phyloP scores from a whole-genome alignment of 2,888 invertebrate species.

The Watsonalla binaria region DNA sequence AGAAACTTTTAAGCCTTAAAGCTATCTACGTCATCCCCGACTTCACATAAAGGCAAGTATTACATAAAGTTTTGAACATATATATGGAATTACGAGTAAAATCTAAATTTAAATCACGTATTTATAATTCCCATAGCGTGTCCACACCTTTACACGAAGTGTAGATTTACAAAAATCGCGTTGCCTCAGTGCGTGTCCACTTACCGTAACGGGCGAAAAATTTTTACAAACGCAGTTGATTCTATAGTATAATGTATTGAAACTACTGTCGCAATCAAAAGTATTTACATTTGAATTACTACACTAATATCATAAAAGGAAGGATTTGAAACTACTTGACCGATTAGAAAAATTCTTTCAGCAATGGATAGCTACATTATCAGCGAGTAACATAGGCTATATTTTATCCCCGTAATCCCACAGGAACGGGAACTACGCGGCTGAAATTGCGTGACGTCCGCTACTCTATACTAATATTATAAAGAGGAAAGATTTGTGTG shows the following conservation, averaged over 20 bases:
- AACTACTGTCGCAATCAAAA: constrained; percentile 16
- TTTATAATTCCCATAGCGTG: constrained; percentile 20
- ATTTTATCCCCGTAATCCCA: too few relatives aligned
- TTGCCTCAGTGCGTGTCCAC: constrained; percentile 54
- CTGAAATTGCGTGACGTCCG: too few relatives aligned
- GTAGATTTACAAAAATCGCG: constrained; percentile 62
- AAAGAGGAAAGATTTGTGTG: too few relatives aligned
- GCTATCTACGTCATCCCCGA: too few relatives aligned
- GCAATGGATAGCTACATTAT: too few relatives aligned
- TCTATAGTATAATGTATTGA: constrained; percentile 25
- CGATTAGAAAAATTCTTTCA: too few relatives aligned
- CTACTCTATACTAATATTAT: too few relatives aligned
- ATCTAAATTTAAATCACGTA: background rate
- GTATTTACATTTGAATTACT: background rate
- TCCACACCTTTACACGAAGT: constrained; percentile 36
- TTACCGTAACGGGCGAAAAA: constrained; percentile 47
- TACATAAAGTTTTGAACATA: background rate
- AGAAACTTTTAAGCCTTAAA: too few relatives aligned
- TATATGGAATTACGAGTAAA: background rate
- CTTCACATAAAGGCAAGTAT: too few relatives aligned
- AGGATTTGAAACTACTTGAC: too few relatives aligned
- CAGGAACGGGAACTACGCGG: too few relatives aligned
- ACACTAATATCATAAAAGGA: background rate
- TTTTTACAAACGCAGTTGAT: constrained; percentile 27
- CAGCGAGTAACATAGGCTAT: too few relatives aligned